These are phyloP conservation scores for Syncerus caffer DNA, from an alignment of 2,797 vertebrate species.

Conservation along the genomic window DNA sequence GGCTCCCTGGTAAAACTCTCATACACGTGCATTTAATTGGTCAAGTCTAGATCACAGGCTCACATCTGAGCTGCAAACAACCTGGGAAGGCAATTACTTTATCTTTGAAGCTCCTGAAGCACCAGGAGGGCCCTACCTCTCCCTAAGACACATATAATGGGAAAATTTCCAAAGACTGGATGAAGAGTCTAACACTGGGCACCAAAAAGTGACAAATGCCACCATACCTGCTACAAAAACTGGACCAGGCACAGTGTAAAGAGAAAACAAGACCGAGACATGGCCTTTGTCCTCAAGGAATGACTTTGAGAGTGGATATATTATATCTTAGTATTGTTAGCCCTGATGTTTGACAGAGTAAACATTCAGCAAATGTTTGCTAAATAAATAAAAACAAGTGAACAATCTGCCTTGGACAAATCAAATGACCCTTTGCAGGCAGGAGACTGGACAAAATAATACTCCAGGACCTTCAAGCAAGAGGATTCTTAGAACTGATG, in stretches of 20 bases:
- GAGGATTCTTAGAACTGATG: not conserved
- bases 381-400: conserved; percentile 49
- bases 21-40: not conserved
- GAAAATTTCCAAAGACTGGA: not conserved
- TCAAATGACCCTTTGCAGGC: not conserved
- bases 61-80: not conserved
- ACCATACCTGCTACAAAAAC: not conserved
- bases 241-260: not conserved
- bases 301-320: not conserved
- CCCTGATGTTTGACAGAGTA: not conserved
- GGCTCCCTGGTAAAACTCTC: not conserved
- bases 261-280: not conserved
- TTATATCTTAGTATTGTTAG: not conserved
- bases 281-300: not conserved
- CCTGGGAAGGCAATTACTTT: not conserved
- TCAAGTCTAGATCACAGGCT: not conserved
- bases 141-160: not conserved
- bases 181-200: not conserved
- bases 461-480: not conserved
- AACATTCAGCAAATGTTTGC: not conserved
- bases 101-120: not conserved
- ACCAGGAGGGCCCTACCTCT: not conserved
- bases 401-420: not conserved
- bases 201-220: not conserved
- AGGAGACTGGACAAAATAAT: not conserved